Evolutionary conservation across 2,113 vertebrate species (phyloP).

Genomic region (Microcebus jonahi): DNA sequence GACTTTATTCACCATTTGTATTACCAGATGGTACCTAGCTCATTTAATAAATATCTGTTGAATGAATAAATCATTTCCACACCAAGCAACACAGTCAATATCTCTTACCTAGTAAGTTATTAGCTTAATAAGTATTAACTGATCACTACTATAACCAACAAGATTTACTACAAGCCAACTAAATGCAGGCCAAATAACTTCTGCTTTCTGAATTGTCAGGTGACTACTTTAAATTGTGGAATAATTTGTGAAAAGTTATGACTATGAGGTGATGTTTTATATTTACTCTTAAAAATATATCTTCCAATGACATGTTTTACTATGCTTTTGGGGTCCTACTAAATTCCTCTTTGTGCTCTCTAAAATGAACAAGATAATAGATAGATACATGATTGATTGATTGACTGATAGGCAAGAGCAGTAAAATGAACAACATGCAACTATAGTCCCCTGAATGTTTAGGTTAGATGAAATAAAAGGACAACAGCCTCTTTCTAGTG

Average conservation of each 20-base stretch:
- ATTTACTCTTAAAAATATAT: not conserved
- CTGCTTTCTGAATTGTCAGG: slow-evolving; percentile 10
- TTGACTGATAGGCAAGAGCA: not conserved
- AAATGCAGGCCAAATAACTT: not conserved
- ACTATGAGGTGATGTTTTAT: not conserved
- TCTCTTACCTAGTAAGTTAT: not conserved
- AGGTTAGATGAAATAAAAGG: not conserved
- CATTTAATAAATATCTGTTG: not conserved
- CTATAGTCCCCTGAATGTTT: not conserved
- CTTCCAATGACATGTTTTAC: not conserved
- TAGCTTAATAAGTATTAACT: not conserved
- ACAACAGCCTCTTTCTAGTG: not conserved
- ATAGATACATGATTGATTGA: not conserved
- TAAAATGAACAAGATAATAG: slow-evolving; percentile 9
- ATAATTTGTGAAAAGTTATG: not conserved
- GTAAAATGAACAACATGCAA: not conserved
- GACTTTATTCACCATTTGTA: not conserved
- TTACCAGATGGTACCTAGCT: not conserved
- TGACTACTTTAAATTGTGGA: not conserved
- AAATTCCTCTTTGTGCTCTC: not conserved
- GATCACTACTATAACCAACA: not conserved
- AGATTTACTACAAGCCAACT: slow-evolving; percentile 2
- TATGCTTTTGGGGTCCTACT: not conserved
- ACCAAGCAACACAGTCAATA: not conserved
- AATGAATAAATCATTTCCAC: not conserved